Evolutionary conservation across 2,113 vertebrate species (phyloP), one percentile per base, ranked within the genome.

Genomic region (Tapirus terrestris): DNA sequence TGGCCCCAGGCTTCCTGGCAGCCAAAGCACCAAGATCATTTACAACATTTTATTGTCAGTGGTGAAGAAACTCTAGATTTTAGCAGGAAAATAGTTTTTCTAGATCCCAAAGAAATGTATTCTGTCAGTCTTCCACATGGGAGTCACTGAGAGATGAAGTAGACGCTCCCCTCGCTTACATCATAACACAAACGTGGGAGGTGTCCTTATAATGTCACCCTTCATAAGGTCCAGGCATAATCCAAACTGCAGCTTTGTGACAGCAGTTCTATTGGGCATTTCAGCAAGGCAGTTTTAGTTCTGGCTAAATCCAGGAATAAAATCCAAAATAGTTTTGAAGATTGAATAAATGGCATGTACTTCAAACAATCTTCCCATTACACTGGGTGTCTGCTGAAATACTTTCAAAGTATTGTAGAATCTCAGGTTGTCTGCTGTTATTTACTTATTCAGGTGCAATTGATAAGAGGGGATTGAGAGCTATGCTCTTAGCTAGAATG

Each of bases 261-360:
- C 21, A 45, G 60, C 21, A 3, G 5, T 86, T 51, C 63, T 43
- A 4, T 45, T 48, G 56, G 63, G 51, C 39, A 33, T 80, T 76
- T 76, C 56, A 93, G 70, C 63, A 70, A 82, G 68, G 20, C 20
- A 43, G 16, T 60, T 89, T 45, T 56, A 79, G 45, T 73, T 92
- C 43, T 12, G 13, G 53, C 51, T 25, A 72, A 92, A 60, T 86
- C 23, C 48, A 91, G 48, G n/a, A 56, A 33, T 67, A 31, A 91
- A 84, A 73, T 80, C 53, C 48, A 93, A 63, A 88, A 25, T 36
- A 21, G 31, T 93, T 94, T 72, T 97, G 70, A 97, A 91, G 81
- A 56, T 13, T 91, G 68, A 73, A 31, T 65, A 72, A 68, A 89
- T 5, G 43, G 31, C 16, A 33, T 43, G 43, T 27, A 21, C 31